Percentiles rank a stretch among this genome's conserved stretches.
These are phyloP conservation scores for Phrixothrix hirtus DNA, from an alignment of 2,888 invertebrate genomes.

Conservation along the genomic window DNA sequence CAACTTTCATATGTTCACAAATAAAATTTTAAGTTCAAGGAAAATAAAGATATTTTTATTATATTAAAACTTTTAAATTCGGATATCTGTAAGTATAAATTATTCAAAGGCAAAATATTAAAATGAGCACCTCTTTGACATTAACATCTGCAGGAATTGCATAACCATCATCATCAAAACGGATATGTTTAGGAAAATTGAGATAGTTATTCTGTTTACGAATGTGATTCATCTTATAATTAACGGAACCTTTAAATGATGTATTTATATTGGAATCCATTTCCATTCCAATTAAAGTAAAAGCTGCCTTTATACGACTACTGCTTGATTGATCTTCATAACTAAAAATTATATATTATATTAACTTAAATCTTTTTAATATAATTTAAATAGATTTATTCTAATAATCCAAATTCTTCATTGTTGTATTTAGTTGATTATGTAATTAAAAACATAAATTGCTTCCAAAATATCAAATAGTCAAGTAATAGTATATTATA, in stretches of 20 bases:
- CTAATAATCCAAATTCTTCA: too few relatives aligned
- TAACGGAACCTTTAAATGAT: slow-evolving; percentile 61
- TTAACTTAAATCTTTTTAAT: too few relatives aligned
- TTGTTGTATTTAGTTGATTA: too few relatives aligned
- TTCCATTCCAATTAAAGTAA: slow-evolving; percentile 67
- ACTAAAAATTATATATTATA: too few relatives aligned
- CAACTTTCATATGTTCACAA: background rate
- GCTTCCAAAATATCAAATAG: too few relatives aligned
- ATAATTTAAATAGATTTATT: too few relatives aligned
- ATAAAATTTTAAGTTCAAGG: too few relatives aligned
- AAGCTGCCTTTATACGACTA: slow-evolving; percentile 63
- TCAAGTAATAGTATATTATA: too few relatives aligned
- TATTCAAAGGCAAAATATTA: background rate
- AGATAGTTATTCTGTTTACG: slow-evolving; percentile 62
- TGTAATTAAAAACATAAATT: too few relatives aligned
- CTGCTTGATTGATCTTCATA: slow-evolving; percentile 12
- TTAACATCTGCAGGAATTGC: slow-evolving; percentile 53
- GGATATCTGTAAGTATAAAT: background rate
- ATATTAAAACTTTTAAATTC: too few relatives aligned
- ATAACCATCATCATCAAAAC: slow-evolving; percentile 71
- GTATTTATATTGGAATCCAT: slow-evolving; percentile 49
- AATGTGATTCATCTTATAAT: slow-evolving; percentile 66
- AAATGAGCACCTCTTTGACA: slow-evolving; percentile 40
- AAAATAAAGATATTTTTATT: too few relatives aligned
- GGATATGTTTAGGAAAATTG: slow-evolving; percentile 62